Evolutionary conservation across 2,888 invertebrate species (phyloP).

Genomic region (Axea sp.): DNA sequence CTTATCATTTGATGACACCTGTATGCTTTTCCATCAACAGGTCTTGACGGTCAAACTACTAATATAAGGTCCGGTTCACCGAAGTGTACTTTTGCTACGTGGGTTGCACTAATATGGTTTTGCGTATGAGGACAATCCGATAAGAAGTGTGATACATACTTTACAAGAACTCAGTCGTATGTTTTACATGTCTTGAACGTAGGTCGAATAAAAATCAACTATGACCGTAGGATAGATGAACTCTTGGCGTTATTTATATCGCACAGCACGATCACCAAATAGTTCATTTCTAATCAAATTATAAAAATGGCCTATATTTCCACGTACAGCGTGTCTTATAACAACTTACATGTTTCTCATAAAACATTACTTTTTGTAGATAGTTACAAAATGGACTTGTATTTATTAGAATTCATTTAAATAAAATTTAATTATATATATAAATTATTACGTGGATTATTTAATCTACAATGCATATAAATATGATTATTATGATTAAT

Average conservation of each 20-base stretch:
- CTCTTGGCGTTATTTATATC: constrained; percentile 44
- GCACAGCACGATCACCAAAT: constrained; percentile 9
- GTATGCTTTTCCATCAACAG: constrained; percentile 49
- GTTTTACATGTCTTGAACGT: constrained; percentile 41
- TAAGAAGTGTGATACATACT: constrained; percentile 70
- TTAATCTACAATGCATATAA: too few species aligned
- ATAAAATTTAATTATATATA: too few species aligned
- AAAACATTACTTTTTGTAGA: too few species aligned
- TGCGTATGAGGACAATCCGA: constrained; percentile 65
- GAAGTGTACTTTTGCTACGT: constrained; percentile 65
- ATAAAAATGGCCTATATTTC: not conserved
- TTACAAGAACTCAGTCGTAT: constrained; percentile 36
- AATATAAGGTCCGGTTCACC: constrained; percentile 46
- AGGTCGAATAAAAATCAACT: constrained; percentile 38
- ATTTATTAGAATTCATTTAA: too few species aligned
- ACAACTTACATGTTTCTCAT: too few species aligned
- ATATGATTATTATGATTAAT: too few species aligned
- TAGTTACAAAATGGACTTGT: too few species aligned
- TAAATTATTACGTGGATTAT: too few species aligned
- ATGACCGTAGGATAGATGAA: constrained; percentile 30
- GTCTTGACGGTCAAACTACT: constrained; percentile 46
- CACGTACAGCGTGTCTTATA: not conserved
- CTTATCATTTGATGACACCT: constrained; percentile 55
- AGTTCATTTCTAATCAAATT: constrained; percentile 16
- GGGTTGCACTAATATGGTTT: constrained; percentile 75